phyloP scores from a whole-genome alignment of 2,888 invertebrate genomes.

The Trichopria drosophilae region DNA sequence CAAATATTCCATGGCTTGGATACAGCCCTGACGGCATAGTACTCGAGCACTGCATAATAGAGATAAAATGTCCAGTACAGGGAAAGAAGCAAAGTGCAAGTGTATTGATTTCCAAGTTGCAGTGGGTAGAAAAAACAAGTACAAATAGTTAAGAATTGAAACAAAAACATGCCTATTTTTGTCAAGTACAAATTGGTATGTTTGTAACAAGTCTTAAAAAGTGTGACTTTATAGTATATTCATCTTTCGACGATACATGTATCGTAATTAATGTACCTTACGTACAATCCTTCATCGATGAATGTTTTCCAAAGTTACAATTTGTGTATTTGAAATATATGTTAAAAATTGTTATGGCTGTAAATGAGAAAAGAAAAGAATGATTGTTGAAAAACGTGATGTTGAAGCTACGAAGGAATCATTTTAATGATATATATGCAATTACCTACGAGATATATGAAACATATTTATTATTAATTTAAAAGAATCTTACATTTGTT shows the following conservation, averaged over 20 bases:
- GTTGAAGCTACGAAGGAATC: no score
- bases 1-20: neutral
- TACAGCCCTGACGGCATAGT: neutral
- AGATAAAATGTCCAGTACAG: neutral
- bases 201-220: neutral
- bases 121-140: no score
- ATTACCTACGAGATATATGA: no score
- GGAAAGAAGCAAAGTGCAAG: neutral
- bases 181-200: neutral
- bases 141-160: no score
- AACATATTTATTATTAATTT: no score
- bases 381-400: no score
- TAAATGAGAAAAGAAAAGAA: no score
- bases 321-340: neutral
- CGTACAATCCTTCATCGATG: neutral
- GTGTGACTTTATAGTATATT: neutral
- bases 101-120: neutral
- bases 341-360: no score
- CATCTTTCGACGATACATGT: neutral
- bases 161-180: neutral
- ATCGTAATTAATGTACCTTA: neutral
- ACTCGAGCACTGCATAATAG: neutral
- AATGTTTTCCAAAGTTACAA: neutral
- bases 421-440: no score
- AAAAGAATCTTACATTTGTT: no score